Percentiles rank a stretch among this genome's conserved stretches.
These are phyloP conservation scores for Calliopsis andreniformis DNA, from an alignment of 1,140 invertebrate genomes.

Conservation along the genomic window DNA sequence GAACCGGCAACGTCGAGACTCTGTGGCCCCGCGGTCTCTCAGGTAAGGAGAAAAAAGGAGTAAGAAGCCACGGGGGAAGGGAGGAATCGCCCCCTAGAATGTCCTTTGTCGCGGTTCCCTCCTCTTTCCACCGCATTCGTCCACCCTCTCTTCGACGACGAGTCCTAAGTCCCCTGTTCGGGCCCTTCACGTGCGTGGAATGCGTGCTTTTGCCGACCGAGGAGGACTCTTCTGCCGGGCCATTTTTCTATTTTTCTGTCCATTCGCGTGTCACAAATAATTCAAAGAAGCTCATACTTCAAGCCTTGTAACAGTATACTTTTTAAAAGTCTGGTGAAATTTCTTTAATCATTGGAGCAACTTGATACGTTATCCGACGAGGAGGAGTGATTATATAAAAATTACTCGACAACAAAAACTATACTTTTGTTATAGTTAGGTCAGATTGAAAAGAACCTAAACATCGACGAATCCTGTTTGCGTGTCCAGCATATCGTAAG, in stretches of 20 bases:
- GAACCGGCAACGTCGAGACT: slow-evolving; percentile 71
- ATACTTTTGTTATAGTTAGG: too few relatives aligned
- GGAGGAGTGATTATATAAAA: too few relatives aligned
- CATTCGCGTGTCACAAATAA: too few relatives aligned
- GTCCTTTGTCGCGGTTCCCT: slow-evolving; percentile 74
- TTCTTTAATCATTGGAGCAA: too few relatives aligned
- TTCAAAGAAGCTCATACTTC: too few relatives aligned
- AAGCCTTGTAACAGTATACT: too few relatives aligned
- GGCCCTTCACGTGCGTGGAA: slow-evolving; percentile 65
- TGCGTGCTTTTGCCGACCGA: slow-evolving; percentile 52
- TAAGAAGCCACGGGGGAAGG: slow-evolving; percentile 35
- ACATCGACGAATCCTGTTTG: slow-evolving; percentile 42
- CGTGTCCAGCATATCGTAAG: slow-evolving; percentile 51
- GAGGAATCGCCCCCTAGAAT: slow-evolving; percentile 69
- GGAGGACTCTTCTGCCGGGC: not conserved
- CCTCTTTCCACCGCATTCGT: slow-evolving; percentile 10
- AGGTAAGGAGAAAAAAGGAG: slow-evolving; percentile 55
- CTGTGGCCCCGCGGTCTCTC: slow-evolving; percentile 64
- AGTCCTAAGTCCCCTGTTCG: slow-evolving; percentile 54
- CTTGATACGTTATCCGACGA: too few relatives aligned
- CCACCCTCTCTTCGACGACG: slow-evolving; percentile 50
- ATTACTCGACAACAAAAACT: too few relatives aligned
- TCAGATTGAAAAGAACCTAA: too few relatives aligned
- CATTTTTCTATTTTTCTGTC: slow-evolving; percentile 17
- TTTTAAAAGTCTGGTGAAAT: too few relatives aligned